phyloP scores from a whole-genome alignment of 2,888 invertebrate genomes.

The Micropterix aruncella region DNA sequence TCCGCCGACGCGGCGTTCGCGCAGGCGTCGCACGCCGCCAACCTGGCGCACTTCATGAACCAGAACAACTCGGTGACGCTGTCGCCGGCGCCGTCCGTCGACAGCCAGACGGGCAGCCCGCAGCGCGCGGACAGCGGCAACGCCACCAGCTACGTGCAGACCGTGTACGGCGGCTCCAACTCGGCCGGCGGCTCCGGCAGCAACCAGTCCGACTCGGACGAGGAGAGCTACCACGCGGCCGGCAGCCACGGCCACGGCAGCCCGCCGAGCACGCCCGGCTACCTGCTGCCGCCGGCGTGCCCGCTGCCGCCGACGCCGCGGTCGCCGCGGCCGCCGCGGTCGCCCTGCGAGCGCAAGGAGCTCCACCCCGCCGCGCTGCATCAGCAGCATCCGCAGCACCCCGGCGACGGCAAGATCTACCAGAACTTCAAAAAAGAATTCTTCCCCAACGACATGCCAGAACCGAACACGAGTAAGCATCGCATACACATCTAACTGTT shows the following conservation, averaged over 20 bases:
- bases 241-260: conserved; percentile 24
- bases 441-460: conserved; percentile 66
- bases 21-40: conserved; percentile 36
- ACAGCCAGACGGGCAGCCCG: conserved; percentile 76
- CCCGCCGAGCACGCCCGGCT: conserved; percentile 39
- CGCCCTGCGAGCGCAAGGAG: conserved; percentile 40
- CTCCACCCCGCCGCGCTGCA: conserved; percentile 22
- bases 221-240: conserved; percentile 41
- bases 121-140: conserved; percentile 50
- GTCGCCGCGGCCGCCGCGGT: conserved; percentile 44
- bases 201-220: conserved; percentile 72
- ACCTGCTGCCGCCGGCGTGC: conserved; percentile 23
- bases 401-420: conserved; percentile 24
- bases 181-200: conserved; percentile 47
- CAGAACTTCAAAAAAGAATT: conserved; percentile 38
- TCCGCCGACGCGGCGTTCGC: conserved; percentile 23
- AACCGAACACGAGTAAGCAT: conserved; percentile 77
- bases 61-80: conserved; percentile 82
- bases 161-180: conserved; percentile 26
- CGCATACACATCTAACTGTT: no score
- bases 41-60: conserved; percentile 55
- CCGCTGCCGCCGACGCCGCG: conserved; percentile 21
- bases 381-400: conserved; percentile 25
- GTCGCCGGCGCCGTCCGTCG: conserved; percentile 81
- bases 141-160: conserved; percentile 22